These are phyloP conservation scores for Tetranychus urticae DNA, from an alignment of 1,140 invertebrate species.

Conservation along the genomic window DNA sequence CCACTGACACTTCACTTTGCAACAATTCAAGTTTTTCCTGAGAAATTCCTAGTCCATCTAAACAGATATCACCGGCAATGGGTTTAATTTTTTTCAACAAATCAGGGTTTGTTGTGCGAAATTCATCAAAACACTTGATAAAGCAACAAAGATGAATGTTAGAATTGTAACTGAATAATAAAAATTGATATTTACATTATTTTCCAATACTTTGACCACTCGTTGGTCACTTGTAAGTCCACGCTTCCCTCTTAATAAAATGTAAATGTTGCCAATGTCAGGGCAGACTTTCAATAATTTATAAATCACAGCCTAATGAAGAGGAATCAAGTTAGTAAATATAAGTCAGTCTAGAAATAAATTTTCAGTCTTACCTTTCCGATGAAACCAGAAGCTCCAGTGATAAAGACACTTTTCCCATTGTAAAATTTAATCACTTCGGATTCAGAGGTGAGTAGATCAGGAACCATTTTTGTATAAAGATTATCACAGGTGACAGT, in stretches of 20 bases:
- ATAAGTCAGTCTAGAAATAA: too few species aligned
- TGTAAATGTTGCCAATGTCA: conserved; percentile 29
- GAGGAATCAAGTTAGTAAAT: background rate
- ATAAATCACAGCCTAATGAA: conserved; percentile 22
- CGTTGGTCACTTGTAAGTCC: conserved; percentile 1
- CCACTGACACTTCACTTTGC: conserved; percentile 49
- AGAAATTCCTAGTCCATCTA: conserved; percentile 60
- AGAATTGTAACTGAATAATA: conserved; percentile 45
- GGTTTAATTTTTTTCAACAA: conserved; percentile 43
- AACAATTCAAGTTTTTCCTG: conserved; percentile 41
- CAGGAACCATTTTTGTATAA: too few species aligned
- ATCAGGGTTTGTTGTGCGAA: conserved; percentile 13
- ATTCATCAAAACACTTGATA: too few species aligned
- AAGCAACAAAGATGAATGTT: too few species aligned
- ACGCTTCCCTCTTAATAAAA: conserved; percentile 35
- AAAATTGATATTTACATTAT: conserved; percentile 19
- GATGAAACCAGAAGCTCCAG: conserved; percentile 39
- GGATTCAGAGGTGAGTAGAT: too few species aligned
- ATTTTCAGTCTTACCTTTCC: conserved; percentile 33
- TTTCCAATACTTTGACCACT: background rate
- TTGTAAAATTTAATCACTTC: too few species aligned
- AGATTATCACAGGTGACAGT: too few species aligned
- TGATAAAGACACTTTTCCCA: conserved; percentile 31
- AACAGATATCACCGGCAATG: conserved; percentile 68
- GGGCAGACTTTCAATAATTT: conserved; percentile 25